Base-by-base conservation (phyloP, 2,888 invertebrate species). In the Argynnis bischoffii region DNA sequence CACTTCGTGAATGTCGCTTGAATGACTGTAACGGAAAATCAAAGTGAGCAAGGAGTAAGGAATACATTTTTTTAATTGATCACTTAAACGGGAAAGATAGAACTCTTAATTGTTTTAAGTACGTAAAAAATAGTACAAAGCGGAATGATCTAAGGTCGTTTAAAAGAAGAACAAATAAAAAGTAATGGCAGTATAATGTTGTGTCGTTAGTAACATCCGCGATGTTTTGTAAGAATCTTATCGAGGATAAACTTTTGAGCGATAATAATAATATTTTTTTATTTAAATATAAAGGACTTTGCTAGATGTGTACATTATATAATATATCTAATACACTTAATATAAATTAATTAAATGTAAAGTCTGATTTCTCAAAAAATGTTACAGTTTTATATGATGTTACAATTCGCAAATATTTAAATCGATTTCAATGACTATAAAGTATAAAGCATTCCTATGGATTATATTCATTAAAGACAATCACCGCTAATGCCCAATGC, bases 111-210 rank as follows among this genome's bases (percentile, higher is more conserved):
- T 72, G 71, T 63, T 61, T 26, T 47, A 67, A 18, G 50, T 57
- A 16, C 31, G 55, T 60, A 73, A 69, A 47, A 74, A 74, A 67
- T 63, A 59, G 67, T 68, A 66, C 50, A 69, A 65, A 66, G 57
- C 64, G 57, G 55, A 66, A 64, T 70, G 54, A 72, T 59, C 63
- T 63, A 64, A 69, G 68, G 71, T 66, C 50, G 64, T 67, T 67
- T 50, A 59, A 55, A 61, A 63, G 64, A 79, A 80, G 78, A 79
- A 76, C 76, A 75, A 77, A 76, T 72, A 72, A 69, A 72, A 63
- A 54, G 46, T 60, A 68, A 70, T 70, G 66, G 68, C 65, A 61
- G 67, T 55, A 61, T 66, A 64, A 35, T 56, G 21, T 50, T 64
- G 55, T 61, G 57, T 70, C 70, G 69, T 72, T 74, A 73, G 69